Evolutionary conservation across 2,797 vertebrate species (phyloP).

Genomic region (Luscinia megarhynchos): DNA sequence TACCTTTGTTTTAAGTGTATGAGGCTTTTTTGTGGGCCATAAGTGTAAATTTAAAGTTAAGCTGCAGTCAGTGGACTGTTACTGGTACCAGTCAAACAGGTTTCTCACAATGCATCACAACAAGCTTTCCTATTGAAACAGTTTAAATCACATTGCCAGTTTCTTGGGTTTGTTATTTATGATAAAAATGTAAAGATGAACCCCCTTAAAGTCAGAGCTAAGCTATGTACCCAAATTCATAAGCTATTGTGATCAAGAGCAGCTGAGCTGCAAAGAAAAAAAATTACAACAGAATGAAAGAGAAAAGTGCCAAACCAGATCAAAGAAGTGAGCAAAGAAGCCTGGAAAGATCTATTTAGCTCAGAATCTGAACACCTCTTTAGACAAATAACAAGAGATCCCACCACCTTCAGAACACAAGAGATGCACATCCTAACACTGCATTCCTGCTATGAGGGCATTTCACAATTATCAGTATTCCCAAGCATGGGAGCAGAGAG

Average conservation of each 20-base stretch:
- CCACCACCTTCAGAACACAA: neutral
- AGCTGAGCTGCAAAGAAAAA: slow-evolving; percentile 3
- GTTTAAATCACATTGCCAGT: neutral
- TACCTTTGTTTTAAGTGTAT: neutral
- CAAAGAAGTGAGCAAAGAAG: neutral
- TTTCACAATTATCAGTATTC: neutral
- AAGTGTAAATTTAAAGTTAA: neutral
- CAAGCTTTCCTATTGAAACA: neutral
- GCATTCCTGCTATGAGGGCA: neutral
- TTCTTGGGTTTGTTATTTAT: neutral
- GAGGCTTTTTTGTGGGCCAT: neutral
- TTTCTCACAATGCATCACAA: neutral
- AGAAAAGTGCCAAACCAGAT: neutral
- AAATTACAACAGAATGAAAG: neutral
- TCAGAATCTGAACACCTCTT: neutral
- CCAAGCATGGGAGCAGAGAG: neutral
- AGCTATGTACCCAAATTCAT: neutral
- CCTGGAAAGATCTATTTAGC: neutral
- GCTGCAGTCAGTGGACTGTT: neutral
- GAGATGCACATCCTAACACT: neutral
- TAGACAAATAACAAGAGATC: neutral
- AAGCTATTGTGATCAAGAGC: neutral
- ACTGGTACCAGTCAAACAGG: neutral
- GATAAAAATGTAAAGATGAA: neutral
- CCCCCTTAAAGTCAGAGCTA: neutral